Evolutionary conservation across 2,888 invertebrate species (phyloP).

Genomic region (Ormia ochracea): DNA sequence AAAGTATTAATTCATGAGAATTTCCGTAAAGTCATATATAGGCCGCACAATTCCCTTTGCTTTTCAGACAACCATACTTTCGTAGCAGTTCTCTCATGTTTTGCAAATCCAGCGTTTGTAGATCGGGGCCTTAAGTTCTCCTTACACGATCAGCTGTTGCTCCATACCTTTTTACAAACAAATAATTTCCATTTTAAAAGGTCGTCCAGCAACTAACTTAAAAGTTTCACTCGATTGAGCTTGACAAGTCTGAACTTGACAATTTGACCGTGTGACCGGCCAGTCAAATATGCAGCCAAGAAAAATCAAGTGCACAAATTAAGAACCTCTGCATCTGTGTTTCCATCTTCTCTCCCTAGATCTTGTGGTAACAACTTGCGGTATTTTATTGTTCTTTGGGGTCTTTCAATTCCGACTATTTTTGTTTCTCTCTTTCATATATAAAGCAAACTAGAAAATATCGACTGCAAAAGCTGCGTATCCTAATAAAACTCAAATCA

Average conservation of each 20-base stretch:
- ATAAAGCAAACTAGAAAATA: not conserved
- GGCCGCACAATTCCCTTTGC: too few species aligned
- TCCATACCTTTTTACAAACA: too few species aligned
- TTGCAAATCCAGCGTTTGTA: too few species aligned
- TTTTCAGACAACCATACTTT: too few species aligned
- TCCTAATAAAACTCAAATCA: conserved; percentile 12
- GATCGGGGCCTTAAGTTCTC: too few species aligned
- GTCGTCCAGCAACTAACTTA: too few species aligned
- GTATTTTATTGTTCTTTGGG: conserved; percentile 54
- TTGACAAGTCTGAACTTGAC: too few species aligned
- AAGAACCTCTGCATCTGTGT: conserved; percentile 7
- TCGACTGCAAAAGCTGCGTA: not conserved
- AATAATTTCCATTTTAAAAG: too few species aligned
- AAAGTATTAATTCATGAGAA: too few species aligned
- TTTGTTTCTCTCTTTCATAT: conserved; percentile 16
- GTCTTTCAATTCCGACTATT: conserved; percentile 23
- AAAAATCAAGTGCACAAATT: not conserved
- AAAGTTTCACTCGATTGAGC: not conserved
- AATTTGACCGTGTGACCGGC: not conserved
- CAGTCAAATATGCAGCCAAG: not conserved
- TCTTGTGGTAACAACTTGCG: conserved; percentile 42
- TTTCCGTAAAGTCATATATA: too few species aligned
- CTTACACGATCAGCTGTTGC: too few species aligned
- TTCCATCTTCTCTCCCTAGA: conserved; percentile 3
- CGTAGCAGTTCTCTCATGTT: too few species aligned